Conservation (phyloP, 2,113 vertebrate species). For the Amphiprion ocellaris region DNA sequence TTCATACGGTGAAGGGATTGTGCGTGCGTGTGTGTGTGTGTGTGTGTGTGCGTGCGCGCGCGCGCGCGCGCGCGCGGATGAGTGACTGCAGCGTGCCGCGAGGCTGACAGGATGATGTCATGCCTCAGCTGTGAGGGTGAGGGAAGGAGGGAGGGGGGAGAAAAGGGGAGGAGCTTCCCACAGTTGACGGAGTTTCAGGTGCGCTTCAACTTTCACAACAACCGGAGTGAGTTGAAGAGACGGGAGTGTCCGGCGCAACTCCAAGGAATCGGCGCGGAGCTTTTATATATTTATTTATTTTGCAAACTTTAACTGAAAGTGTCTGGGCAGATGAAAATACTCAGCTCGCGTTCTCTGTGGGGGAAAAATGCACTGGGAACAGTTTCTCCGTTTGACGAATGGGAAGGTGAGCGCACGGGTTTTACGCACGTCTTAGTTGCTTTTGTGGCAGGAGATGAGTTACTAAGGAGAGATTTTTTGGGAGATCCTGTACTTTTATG, state of each 20-base stretch:
- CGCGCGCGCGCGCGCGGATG: slow-evolving; percentile 1
- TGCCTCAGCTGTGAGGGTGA: not conserved
- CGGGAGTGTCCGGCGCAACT: not conserved
- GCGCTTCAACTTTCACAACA: slow-evolving; percentile 76
- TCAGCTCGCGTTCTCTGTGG: slow-evolving; percentile 3
- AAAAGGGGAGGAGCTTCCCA: slow-evolving; percentile 40
- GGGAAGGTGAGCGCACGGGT: slow-evolving; percentile 79
- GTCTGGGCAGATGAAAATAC: slow-evolving; percentile 34
- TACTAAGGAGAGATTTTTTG: not conserved
- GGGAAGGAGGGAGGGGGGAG: not conserved
- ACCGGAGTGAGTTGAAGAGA: slow-evolving; percentile 25
- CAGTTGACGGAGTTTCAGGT: slow-evolving; percentile 69
- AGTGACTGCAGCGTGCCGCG: slow-evolving; percentile 30
- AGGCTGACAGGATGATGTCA: slow-evolving; percentile 77
- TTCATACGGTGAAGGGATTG: too few relatives aligned
- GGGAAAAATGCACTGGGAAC: slow-evolving; percentile 84
- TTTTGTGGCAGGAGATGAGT: not conserved
- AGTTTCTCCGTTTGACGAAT: slow-evolving; percentile 76
- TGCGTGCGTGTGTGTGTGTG: too few relatives aligned
- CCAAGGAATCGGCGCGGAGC: not conserved
- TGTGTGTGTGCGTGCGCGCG: too few relatives aligned
- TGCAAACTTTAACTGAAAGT: not conserved
- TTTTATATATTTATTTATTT: not conserved
- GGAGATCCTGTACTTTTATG: not conserved
- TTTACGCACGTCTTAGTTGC: not conserved